Conservation (phyloP, 2,888 invertebrate genomes). For the Neoaliturus tenellus region DNA sequence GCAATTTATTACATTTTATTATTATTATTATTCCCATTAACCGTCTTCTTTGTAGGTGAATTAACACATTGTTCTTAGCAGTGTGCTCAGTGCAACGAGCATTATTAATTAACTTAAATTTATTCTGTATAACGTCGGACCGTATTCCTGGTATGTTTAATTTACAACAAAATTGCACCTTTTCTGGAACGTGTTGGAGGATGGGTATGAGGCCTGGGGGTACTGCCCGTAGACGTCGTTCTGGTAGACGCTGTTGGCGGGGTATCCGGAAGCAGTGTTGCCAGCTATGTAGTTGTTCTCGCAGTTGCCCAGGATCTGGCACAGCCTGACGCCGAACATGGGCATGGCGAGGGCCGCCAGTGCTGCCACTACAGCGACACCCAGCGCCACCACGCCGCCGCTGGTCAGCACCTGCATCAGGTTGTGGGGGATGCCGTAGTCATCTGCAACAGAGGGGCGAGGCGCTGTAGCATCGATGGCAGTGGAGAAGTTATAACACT, state of each 20-base stretch:
- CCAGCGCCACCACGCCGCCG: slow-evolving; percentile 7
- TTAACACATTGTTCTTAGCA: too few species aligned
- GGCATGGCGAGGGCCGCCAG: slow-evolving; percentile 29
- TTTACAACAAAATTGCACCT: too few species aligned
- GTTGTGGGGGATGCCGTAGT: slow-evolving; percentile 26
- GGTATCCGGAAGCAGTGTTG: slow-evolving; percentile 9
- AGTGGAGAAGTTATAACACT: too few species aligned
- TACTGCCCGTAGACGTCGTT: slow-evolving; percentile 44
- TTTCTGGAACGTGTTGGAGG: slow-evolving; percentile 46
- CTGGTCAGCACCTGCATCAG: background rate
- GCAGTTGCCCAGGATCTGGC: slow-evolving; percentile 30
- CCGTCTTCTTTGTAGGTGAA: too few species aligned
- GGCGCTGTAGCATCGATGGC: too few species aligned
- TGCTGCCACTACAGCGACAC: slow-evolving; percentile 6
- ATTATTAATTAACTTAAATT: too few species aligned
- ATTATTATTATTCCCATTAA: too few species aligned
- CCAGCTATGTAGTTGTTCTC: background rate
- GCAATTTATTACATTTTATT: too few species aligned
- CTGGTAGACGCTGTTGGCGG: slow-evolving; percentile 25
- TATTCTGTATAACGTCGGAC: too few species aligned
- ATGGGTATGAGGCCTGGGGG: slow-evolving; percentile 15
- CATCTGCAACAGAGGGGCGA: background rate
- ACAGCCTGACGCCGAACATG: slow-evolving; percentile 6
- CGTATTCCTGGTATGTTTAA: too few species aligned
- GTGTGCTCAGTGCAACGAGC: too few species aligned